phyloP scores from a whole-genome alignment of 2,888 invertebrate species.

The Papilio elwesi region DNA sequence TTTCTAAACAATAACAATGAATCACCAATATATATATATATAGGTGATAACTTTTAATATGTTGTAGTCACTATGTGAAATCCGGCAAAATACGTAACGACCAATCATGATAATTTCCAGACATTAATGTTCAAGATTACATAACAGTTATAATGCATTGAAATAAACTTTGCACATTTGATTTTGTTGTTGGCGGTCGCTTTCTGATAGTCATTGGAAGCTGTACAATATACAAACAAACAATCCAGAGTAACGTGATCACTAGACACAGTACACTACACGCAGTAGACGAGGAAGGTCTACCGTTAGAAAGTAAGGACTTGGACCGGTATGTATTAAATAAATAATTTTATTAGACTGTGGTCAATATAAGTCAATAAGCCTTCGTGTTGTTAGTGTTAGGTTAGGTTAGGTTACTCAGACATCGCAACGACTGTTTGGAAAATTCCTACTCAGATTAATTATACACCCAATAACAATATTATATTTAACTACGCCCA shows the following conservation, averaged over 20 bases:
- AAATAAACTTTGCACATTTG: neutral
- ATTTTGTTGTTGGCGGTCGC: neutral
- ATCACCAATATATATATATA: constrained; percentile 24
- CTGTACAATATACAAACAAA: neutral
- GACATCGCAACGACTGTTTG: neutral
- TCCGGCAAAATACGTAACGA: constrained; percentile 2
- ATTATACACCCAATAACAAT: neutral
- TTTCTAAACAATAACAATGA: constrained; percentile 31
- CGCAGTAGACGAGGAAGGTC: no score
- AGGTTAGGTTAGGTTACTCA: neutral
- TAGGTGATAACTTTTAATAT: neutral
- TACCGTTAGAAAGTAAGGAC: no score
- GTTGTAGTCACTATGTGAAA: constrained; percentile 13
- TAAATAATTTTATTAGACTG: neutral
- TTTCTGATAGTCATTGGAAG: neutral
- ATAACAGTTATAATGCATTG: neutral
- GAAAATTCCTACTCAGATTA: neutral
- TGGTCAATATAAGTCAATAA: neutral
- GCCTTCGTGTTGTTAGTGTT: neutral
- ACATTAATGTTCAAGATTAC: neutral
- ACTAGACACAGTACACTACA: no score
- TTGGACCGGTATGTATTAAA: neutral
- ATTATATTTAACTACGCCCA: neutral
- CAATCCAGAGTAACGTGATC: neutral
- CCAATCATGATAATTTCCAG: neutral